Evolutionary conservation across 2,888 invertebrate species (phyloP).

Genomic region (Enchytraeus crypticus): DNA sequence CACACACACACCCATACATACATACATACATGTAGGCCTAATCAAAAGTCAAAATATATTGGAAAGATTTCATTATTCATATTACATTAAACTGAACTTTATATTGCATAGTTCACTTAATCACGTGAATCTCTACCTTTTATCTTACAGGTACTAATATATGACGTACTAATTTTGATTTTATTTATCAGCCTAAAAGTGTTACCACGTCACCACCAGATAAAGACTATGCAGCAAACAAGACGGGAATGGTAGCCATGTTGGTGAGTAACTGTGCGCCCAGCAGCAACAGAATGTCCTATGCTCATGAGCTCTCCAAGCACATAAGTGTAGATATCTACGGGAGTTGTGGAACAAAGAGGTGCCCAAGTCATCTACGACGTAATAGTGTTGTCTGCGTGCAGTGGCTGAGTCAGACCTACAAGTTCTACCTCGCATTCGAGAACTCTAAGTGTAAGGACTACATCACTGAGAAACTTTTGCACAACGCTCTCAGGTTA

Average conservation of each 20-base stretch:
- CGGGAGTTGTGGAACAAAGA: constrained; percentile 64
- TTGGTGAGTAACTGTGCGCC: background rate
- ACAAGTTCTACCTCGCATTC: constrained; percentile 28
- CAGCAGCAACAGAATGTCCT: constrained; percentile 65
- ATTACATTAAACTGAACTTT: too few species aligned
- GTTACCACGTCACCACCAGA: too few species aligned
- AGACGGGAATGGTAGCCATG: background rate
- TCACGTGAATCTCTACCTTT: too few species aligned
- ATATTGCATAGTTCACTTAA: too few species aligned
- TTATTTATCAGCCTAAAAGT: too few species aligned
- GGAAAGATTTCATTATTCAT: too few species aligned
- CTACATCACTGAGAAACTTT: constrained; percentile 29
- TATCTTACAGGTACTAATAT: too few species aligned
- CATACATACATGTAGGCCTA: too few species aligned
- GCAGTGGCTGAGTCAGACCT: constrained; percentile 8
- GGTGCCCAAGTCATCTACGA: constrained; percentile 54
- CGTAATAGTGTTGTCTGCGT: constrained; percentile 5
- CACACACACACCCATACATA: too few species aligned
- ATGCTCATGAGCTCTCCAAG: constrained; percentile 73
- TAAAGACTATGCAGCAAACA: background rate
- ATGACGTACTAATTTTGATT: too few species aligned
- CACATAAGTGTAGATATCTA: constrained; percentile 55
- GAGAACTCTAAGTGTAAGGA: constrained; percentile 29
- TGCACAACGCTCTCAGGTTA: constrained; percentile 21
- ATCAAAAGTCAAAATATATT: too few species aligned